Percentiles rank a stretch among this genome's conserved stretches.
Conservation (phyloP, 1,140 invertebrate genomes). For the Calephelis nemesis region DNA sequence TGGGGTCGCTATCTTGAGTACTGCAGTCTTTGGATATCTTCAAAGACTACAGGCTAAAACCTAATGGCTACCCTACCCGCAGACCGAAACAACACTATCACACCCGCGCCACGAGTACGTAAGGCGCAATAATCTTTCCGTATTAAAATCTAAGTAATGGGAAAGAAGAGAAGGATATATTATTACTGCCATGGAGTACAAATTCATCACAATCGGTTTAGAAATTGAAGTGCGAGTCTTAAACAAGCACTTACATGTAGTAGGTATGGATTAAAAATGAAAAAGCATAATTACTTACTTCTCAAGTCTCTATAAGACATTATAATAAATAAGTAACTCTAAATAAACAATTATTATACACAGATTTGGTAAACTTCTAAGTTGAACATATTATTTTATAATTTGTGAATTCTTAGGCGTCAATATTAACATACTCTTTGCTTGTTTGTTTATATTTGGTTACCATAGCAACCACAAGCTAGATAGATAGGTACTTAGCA, state of each 20-base stretch:
- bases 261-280: neutral
- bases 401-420: too few relatives aligned
- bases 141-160: too few relatives aligned
- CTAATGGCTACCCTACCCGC: too few relatives aligned
- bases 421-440: neutral
- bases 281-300: conserved; percentile 64
- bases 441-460: neutral
- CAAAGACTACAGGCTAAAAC: too few relatives aligned
- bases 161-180: too few relatives aligned
- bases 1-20: too few relatives aligned
- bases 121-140: too few relatives aligned
- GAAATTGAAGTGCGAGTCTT: neutral
- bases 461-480: neutral
- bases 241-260: neutral
- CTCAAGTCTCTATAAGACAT: conserved; percentile 80
- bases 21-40: too few relatives aligned
- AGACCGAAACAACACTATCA: too few relatives aligned
- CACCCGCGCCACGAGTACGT: too few relatives aligned
- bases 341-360: conserved; percentile 1
- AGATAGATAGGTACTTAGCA: neutral
- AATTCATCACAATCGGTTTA: too few relatives aligned
- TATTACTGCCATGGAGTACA: too few relatives aligned
- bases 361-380: conserved; percentile 10
- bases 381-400: neutral
- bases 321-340: conserved; percentile 20